Base-by-base conservation (phyloP, 2,888 invertebrate species). In the Aproaerema taeniolella region DNA sequence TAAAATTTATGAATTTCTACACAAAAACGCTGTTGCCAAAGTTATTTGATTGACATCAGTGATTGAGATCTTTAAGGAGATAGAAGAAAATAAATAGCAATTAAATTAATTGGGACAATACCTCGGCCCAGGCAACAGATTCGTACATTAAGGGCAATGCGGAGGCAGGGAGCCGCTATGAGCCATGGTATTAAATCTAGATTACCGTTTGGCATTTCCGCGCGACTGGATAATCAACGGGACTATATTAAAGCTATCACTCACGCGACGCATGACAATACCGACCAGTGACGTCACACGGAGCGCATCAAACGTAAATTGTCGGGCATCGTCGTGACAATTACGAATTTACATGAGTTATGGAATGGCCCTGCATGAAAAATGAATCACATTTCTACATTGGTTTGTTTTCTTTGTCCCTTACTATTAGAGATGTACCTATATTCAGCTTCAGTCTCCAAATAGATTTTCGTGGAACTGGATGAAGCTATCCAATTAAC, bases 241-340 rank as follows among this genome's bases (percentile, higher is more conserved):
- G 75, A 78, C 80, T 76, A 68, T 81, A 82, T 81, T 82, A 81
- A 81, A 79, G 77, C 83, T 79, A 82, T 85, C 82, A 73, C 70
- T 82, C 82, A 77, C 73, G 72, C 71, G 68, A 68, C 68, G 72
- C 68, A 71, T 79, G 77, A 76, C 76, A 71, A 52, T 53, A 51
- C 56, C 53, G 55, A n/a, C 62, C 62, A 50, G 58, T 72, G 71
- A 69, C 72, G 70, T 75, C 75, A 74, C 53, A 46, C 58, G 59
- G 52, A 53, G 53, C 62, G 63, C 63, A 73, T 72, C 67, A 67
- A 68, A 71, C 66, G 59, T 55, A 59, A 61, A 68, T 65, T 61
- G 66, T 63, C 56, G 50, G 55, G 45, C 55, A 55, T 53, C 57
- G 54, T 55, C 53, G 58, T 50, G 56, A 54, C 56, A 61, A 64